A percentile compares a stretch with the other conserved stretches of the same genome.
phyloP scores from a whole-genome alignment of 2,113 vertebrate species.

The Brachypodius melanocephalos region DNA sequence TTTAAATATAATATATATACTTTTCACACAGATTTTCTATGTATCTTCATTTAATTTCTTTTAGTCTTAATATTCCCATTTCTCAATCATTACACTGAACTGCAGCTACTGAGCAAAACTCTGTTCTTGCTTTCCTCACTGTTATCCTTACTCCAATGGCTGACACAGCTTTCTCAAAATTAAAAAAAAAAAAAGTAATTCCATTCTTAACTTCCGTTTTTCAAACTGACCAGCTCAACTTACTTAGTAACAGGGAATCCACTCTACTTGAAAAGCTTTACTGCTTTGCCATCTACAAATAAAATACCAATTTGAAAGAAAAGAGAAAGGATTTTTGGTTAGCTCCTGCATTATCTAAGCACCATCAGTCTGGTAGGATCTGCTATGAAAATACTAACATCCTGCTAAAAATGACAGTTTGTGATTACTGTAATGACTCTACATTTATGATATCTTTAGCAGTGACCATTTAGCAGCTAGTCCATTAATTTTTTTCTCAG shows the following conservation, averaged over 20 bases:
- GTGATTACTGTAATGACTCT: not conserved
- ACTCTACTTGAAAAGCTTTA: not conserved
- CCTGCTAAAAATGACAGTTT: not conserved
- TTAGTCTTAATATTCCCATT: not conserved
- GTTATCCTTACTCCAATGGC: not conserved
- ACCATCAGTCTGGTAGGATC: not conserved
- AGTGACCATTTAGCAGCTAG: slow-evolving; percentile 3
- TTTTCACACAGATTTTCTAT: not conserved
- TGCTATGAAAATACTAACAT: not conserved
- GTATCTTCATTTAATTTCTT: not conserved
- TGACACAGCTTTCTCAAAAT: not conserved
- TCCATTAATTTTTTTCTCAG: not conserved
- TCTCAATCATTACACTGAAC: not conserved
- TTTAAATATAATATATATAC: not conserved
- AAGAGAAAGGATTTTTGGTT: not conserved
- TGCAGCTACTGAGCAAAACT: not conserved
- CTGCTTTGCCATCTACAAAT: not conserved
- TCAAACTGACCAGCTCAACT: not conserved
- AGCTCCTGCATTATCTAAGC: not conserved
- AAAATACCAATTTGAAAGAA: not conserved
- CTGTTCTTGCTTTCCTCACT: not conserved
- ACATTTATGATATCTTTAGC: not conserved
- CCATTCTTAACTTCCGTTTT: not conserved
- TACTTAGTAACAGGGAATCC: not conserved
- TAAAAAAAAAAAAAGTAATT: not conserved